Conservation (phyloP, 2,797 vertebrate genomes). For the Clarias pachynema region DNA sequence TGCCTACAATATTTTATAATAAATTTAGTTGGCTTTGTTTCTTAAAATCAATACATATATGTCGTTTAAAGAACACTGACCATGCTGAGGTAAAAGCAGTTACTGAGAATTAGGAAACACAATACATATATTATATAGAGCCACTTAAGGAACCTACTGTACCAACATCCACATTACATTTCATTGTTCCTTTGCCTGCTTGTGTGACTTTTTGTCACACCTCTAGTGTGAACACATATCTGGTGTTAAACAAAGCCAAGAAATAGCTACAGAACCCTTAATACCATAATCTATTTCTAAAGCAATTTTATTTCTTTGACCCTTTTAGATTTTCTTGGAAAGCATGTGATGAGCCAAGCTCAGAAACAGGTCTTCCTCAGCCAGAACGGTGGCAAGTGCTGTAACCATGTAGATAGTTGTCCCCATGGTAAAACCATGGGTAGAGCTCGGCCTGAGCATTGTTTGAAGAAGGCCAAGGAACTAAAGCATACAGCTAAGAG, state of each 20-base stretch:
- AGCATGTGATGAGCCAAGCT: constrained; percentile 84
- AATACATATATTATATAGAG: background rate
- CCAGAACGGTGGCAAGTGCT: constrained; percentile 66
- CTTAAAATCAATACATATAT: background rate
- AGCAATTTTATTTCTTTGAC: constrained; percentile 42
- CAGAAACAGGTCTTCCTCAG: constrained; percentile 72
- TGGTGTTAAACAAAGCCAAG: background rate
- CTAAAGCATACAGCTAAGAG: constrained; percentile 60
- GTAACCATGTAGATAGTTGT: constrained; percentile 66
- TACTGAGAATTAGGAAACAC: background rate
- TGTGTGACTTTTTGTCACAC: background rate
- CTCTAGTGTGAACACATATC: background rate
- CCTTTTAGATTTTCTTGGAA: constrained; percentile 65
- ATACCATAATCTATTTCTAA: constrained; percentile 9
- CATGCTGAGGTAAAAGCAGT: background rate
- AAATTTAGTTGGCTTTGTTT: background rate
- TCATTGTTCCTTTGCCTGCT: background rate
- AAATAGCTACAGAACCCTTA: background rate
- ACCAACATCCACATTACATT: background rate
- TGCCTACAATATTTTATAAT: background rate
- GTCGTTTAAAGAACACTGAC: background rate
- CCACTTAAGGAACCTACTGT: background rate
- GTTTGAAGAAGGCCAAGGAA: constrained; percentile 69
- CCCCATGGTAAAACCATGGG: constrained; percentile 76
- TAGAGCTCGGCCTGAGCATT: constrained; percentile 68